phyloP scores from a whole-genome alignment of 2,113 vertebrate species.

The Cygnus atratus region DNA sequence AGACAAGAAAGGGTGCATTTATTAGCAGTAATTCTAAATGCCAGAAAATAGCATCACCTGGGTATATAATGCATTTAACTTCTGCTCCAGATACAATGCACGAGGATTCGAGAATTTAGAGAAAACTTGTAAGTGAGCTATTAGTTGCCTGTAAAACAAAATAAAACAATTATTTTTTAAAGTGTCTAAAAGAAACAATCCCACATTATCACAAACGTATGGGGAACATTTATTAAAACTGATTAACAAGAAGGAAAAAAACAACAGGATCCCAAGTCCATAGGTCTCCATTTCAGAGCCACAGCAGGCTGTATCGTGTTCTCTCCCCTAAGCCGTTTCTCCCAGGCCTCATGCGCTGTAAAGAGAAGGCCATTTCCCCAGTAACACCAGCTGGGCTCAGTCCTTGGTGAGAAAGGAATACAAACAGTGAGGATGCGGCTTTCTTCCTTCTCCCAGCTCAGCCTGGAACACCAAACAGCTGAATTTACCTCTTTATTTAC shows the following conservation, averaged over 20 bases:
- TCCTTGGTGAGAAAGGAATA: background rate
- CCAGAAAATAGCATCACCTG: conserved; percentile 77
- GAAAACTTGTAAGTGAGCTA: conserved; percentile 91
- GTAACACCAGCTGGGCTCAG: background rate
- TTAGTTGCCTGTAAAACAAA: conserved; percentile 85
- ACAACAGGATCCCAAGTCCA: background rate
- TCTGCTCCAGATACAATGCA: conserved; percentile 88
- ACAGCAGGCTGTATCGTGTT: background rate
- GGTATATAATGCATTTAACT: conserved; percentile 86
- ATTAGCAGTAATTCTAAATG: background rate
- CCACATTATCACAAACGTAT: background rate
- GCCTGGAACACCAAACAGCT: background rate
- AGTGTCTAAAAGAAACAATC: background rate
- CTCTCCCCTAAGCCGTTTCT: background rate
- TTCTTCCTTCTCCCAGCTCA: background rate
- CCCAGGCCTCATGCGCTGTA: background rate
- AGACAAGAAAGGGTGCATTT: background rate
- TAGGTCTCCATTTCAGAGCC: background rate
- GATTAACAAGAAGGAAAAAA: background rate
- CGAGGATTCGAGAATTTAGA: conserved; percentile 94
- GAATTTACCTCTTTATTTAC: background rate
- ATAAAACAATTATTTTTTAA: background rate
- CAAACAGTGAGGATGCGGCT: background rate
- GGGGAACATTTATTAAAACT: background rate
- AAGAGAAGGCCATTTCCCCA: background rate